Base-by-base conservation (phyloP, 2,888 invertebrate genomes). In the Serrognathus titanus region DNA sequence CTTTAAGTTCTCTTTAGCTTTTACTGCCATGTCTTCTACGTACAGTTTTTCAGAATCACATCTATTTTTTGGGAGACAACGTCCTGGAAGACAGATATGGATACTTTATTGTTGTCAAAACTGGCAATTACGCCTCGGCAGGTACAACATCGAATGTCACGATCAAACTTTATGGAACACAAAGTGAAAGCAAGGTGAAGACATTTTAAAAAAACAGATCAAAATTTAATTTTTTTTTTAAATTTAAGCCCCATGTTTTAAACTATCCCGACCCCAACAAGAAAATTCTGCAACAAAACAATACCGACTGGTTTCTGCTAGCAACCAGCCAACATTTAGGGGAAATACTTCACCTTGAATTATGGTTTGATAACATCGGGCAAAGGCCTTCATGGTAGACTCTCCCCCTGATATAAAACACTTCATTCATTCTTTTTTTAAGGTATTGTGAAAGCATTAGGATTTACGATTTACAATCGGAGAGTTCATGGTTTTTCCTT, bases 191-290 rank as follows among this genome's bases (percentile, higher is more conserved):
- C 10, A 46, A 45, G 49, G 59, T 59, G 37, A 45, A 20, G 10
- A 9, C 9, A 20, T 9, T 43, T 16, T n/a, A 2, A n/a, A 16
- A 16, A 16, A 16, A 48, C 4, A 31, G 10, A 10, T 2, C 10
- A n/a, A 16, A 46, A 6, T 16, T 16, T 16, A 24, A 9, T 8
- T 31, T 46, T 45, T 13, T 9, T 3, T 11, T 31, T 48, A 40
- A 13, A 31, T 57, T 65, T 39, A 38, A 67, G 66, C 39, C 62
- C 1, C 66, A 67, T 31, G 53, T 67, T 2, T 35, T 68, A 3
- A 68, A 68, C 55, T 68, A 63, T 54, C 68, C 68, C 1, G 68
- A 68, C 58, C 66, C 67, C 1, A 55, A 64, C 35, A 60, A 57
- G 16, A 58, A 39, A 39, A 50, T 68, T 4, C 45, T 68, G 13